phyloP scores from a whole-genome alignment of 53 echinoderm and acorn worm genomes.

The Mesocentrotus franciscanus region DNA sequence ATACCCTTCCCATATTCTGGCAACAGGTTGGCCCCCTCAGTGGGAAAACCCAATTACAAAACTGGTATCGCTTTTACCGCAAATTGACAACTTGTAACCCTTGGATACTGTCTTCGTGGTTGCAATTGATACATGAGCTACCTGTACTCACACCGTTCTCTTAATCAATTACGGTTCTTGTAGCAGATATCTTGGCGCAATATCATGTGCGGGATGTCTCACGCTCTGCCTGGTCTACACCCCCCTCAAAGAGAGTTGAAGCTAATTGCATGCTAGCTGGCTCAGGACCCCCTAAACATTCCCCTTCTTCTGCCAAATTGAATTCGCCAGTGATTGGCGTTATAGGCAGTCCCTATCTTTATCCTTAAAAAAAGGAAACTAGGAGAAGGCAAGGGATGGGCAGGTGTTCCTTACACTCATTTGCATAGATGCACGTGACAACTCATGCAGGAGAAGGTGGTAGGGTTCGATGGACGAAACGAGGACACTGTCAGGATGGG shows the following conservation, averaged over 20 bases:
- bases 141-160: not conserved
- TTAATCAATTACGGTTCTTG: not conserved
- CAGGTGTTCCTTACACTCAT: conserved; percentile 60
- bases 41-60: not conserved
- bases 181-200: not conserved
- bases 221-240: not conserved
- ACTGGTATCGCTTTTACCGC: not conserved
- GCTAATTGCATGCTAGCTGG: not conserved
- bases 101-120: not conserved
- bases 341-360: conserved; percentile 8
- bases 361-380: not conserved
- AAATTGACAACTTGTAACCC: not conserved
- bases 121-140: not conserved
- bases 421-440: conserved; percentile 57
- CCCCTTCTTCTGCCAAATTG: conserved; percentile 48
- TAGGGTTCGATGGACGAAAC: conserved; percentile 24
- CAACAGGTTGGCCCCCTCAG: not conserved
- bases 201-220: not conserved
- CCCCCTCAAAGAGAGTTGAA: not conserved
- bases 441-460: conserved; percentile 14
- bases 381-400: conserved; percentile 6
- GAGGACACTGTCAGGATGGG: not conserved
- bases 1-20: not conserved
- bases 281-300: not conserved
- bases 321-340: conserved; percentile 53